A percentile compares a stretch with the other conserved stretches of the same genome.
Conservation (phyloP, 2,797 vertebrate species). For the Orestias chungarensis region DNA sequence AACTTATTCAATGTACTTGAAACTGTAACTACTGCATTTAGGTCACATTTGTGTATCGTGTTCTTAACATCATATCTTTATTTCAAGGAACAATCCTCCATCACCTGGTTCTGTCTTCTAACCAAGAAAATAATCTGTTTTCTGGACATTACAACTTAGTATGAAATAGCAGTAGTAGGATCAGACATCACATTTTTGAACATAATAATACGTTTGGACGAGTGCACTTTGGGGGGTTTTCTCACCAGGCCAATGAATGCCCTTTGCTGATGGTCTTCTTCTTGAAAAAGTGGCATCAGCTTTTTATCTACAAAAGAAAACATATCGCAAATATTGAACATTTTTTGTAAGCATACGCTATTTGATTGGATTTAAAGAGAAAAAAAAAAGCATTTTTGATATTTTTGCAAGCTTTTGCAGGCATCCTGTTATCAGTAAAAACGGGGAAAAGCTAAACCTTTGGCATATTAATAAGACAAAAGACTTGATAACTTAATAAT, state of each 20-base stretch:
- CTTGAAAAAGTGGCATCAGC: slow-evolving; percentile 88
- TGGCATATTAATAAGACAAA: slow-evolving; percentile 36
- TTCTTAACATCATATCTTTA: not conserved
- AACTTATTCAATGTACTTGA: not conserved
- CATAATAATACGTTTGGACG: not conserved
- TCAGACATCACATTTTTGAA: not conserved
- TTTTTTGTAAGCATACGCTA: slow-evolving; percentile 31
- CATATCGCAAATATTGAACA: slow-evolving; percentile 32
- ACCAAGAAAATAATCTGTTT: not conserved
- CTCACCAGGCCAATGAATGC: slow-evolving; percentile 91
- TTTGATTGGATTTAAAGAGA: too few relatives aligned
- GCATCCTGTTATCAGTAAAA: slow-evolving; percentile 5
- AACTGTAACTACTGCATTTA: not conserved
- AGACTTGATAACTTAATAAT: slow-evolving; percentile 19
- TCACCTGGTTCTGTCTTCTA: not conserved
- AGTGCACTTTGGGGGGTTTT: slow-evolving; percentile 2
- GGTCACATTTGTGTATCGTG: not conserved
- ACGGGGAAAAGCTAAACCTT: slow-evolving; percentile 7
- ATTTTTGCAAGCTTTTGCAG: slow-evolving; percentile 24
- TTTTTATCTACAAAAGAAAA: slow-evolving; percentile 82
- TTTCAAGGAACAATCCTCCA: not conserved
- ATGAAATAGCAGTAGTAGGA: not conserved
- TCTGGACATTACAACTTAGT: not conserved
- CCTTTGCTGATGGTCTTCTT: slow-evolving; percentile 90
- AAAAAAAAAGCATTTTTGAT: not conserved